A percentile compares a stretch with the other conserved stretches of the same genome.
phyloP scores from a whole-genome alignment of 2,113 vertebrate species.

The Isichthys henryi region DNA sequence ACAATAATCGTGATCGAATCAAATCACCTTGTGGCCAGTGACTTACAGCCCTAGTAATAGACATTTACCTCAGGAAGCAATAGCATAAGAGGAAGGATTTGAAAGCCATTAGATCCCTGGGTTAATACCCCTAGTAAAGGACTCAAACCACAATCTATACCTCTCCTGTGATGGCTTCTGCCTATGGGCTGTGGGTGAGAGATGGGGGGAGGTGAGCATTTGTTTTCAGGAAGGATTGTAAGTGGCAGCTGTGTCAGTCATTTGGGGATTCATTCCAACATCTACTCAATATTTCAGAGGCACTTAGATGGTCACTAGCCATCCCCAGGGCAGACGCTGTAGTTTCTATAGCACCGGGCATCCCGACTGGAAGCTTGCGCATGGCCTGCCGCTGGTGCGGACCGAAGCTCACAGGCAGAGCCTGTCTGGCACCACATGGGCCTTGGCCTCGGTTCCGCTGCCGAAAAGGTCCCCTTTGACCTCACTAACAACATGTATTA shows the following conservation, averaged over 20 bases:
- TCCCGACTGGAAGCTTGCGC: not conserved
- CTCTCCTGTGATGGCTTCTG: not conserved
- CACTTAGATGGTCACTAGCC: conserved; percentile 62
- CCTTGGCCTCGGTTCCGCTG: not conserved
- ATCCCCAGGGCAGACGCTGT: conserved; percentile 8
- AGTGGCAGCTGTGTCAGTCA: conserved; percentile 3
- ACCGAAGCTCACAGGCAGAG: not conserved
- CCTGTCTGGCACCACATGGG: not conserved
- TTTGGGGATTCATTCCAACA: conserved; percentile 26
- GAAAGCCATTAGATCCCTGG: not conserved
- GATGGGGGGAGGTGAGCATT: not conserved
- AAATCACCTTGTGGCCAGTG: not conserved
- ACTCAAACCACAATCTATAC: not conserved
- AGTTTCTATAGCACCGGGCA: not conserved
- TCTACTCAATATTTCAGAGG: conserved; percentile 30
- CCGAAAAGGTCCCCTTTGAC: not conserved
- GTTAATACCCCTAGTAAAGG: not conserved
- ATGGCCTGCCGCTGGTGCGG: not conserved
- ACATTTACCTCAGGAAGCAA: not conserved
- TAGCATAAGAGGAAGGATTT: not conserved
- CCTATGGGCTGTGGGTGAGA: not conserved
- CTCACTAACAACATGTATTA: not conserved
- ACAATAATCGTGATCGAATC: not conserved
- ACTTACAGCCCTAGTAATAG: not conserved
- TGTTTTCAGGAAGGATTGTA: conserved; percentile 16